Evolutionary conservation across 2,888 invertebrate genomes (phyloP).

Genomic region (Ormyrus thymus): DNA sequence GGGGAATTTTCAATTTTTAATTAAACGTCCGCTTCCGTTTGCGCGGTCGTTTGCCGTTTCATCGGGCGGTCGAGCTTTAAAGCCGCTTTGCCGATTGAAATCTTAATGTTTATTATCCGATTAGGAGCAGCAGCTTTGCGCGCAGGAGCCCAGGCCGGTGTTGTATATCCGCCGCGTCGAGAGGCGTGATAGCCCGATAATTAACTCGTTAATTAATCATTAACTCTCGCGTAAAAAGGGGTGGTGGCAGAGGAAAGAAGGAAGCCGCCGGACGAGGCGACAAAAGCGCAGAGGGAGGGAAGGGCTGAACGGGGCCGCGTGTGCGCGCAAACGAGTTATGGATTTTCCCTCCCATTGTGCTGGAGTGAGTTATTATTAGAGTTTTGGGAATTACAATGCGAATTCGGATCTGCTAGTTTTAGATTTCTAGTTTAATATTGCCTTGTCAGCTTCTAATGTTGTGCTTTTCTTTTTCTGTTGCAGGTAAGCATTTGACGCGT

Average conservation of each 20-base stretch:
- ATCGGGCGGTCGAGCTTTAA: constrained; percentile 11
- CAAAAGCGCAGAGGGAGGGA: too few species aligned
- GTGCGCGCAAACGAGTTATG: too few species aligned
- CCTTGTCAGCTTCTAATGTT: neutral
- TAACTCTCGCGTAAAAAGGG: neutral
- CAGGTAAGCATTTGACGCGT: constrained; percentile 32
- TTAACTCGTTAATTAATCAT: constrained; percentile 55
- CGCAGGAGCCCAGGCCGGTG: constrained; percentile 7
- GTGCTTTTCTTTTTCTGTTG: constrained; percentile 30
- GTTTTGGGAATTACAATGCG: too few species aligned
- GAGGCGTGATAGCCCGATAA: constrained; percentile 48
- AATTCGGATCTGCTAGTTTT: too few species aligned
- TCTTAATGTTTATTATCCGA: constrained; percentile 54
- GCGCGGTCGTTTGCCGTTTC: constrained; percentile 32
- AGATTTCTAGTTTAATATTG: too few species aligned
- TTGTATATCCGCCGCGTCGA: neutral
- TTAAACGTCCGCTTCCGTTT: constrained; percentile 12
- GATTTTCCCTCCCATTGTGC: too few species aligned
- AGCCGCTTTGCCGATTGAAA: constrained; percentile 47
- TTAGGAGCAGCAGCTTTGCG: constrained; percentile 26
- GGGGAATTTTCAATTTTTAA: constrained; percentile 38
- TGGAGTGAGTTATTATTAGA: too few species aligned
- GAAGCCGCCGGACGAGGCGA: too few species aligned
- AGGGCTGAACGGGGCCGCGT: too few species aligned
- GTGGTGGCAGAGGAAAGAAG: neutral